Evolutionary conservation across 2,113 vertebrate genomes (phyloP).

Genomic region (Hemiprocne comata): DNA sequence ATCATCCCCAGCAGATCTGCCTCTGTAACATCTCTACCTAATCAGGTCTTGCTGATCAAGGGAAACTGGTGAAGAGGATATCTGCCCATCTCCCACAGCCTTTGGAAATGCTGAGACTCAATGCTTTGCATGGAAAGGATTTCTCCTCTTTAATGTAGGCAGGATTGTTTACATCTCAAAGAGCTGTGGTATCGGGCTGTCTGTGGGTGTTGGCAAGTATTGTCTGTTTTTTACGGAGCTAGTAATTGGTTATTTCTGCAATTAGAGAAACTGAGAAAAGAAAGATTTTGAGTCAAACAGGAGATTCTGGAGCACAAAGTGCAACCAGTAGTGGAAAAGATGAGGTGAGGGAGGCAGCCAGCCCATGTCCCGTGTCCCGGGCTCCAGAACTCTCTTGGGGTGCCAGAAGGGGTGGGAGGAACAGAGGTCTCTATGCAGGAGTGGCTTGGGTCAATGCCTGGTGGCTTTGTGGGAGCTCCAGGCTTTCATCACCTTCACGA

Average conservation of each 20-base stretch:
- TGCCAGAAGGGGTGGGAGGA: not conserved
- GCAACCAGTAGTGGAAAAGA: accelerated
- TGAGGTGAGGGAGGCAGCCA: not conserved
- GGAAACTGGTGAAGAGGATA: not conserved
- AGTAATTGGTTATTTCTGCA: not conserved
- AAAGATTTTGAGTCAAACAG: not conserved
- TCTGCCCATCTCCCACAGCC: accelerated
- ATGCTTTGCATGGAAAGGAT: accelerated
- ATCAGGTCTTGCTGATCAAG: not conserved
- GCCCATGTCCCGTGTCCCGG: accelerated
- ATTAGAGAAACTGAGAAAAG: not conserved
- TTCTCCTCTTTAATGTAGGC: not conserved
- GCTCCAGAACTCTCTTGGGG: too few relatives aligned
- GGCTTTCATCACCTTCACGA: too few relatives aligned
- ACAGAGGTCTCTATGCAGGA: accelerated
- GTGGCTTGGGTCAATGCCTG: accelerated
- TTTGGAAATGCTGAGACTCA: not conserved
- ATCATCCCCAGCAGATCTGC: not conserved
- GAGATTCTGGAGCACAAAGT: not conserved
- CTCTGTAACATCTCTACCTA: not conserved
- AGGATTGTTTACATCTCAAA: not conserved
- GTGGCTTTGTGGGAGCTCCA: not conserved
- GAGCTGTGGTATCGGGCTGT: accelerated
- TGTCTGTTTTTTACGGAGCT: not conserved
- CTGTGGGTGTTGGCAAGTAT: not conserved